A percentile compares a stretch with the other conserved stretches of the same genome.
phyloP scores from a whole-genome alignment of 2,797 vertebrate species.

The Danionella dracula region DNA sequence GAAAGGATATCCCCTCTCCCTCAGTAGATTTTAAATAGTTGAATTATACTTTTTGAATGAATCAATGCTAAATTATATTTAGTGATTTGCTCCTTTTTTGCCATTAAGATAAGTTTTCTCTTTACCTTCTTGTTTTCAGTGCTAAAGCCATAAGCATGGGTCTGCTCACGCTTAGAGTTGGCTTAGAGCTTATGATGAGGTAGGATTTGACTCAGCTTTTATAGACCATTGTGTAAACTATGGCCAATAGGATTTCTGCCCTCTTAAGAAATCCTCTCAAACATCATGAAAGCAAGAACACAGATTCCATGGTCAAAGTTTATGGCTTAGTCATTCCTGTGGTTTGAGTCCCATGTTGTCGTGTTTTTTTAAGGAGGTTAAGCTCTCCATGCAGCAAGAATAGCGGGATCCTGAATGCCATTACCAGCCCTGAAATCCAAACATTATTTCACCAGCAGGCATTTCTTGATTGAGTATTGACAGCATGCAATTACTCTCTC shows the following conservation, averaged over 20 bases:
- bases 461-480: conserved; percentile 54
- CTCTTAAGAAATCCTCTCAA: not conserved
- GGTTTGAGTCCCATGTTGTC: not conserved
- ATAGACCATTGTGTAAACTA: not conserved
- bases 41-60: not conserved
- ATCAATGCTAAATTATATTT: too few relatives aligned
- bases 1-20: conserved; percentile 33
- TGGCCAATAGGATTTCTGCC: not conserved
- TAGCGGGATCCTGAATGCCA: conserved; percentile 16
- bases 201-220: not conserved
- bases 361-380: not conserved
- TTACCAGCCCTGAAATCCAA: conserved; percentile 48
- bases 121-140: not conserved
- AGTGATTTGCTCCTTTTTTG: too few relatives aligned
- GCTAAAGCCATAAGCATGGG: not conserved
- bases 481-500: conserved; percentile 50
- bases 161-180: not conserved
- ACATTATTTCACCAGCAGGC: conserved; percentile 51
- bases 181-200: not conserved
- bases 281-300: not conserved
- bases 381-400: not conserved
- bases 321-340: not conserved
- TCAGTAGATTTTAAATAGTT: not conserved
- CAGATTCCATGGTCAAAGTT: not conserved
- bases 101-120: too few relatives aligned